Evolutionary conservation across 1,140 invertebrate genomes (phyloP).

Genomic region (Probaryconus sp.): DNA sequence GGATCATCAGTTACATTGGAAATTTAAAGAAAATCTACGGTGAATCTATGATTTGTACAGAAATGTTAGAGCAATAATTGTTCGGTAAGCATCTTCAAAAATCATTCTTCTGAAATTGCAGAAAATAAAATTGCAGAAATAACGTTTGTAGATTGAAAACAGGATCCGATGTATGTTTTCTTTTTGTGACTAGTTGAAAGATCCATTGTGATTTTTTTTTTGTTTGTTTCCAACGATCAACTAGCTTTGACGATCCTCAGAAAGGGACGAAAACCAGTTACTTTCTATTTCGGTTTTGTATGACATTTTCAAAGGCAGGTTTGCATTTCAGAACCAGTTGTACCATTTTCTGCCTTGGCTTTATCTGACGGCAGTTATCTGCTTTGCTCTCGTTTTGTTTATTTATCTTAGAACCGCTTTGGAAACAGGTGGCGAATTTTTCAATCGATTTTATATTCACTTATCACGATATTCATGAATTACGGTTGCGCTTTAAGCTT

Average conservation of each 20-base stretch:
- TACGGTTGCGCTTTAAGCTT: not conserved
- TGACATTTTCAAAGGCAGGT: constrained; percentile 8
- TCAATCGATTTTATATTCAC: constrained; percentile 2
- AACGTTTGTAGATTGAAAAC: no score
- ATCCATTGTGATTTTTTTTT: no score
- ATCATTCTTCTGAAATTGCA: constrained; percentile 43
- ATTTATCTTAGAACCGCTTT: no score
- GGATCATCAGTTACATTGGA: constrained; percentile 15
- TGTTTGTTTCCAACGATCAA: no score
- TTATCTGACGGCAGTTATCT: constrained; percentile 43
- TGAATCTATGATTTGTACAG: no score
- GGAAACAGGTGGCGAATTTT: constrained; percentile 31
- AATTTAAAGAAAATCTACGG: no score
- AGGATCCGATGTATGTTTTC: no score
- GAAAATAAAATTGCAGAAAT: no score
- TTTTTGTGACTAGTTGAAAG: no score
- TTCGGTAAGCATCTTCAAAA: no score
- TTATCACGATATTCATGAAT: constrained; percentile 4
- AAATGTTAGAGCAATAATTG: not conserved
- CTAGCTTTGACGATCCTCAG: constrained; percentile 15
- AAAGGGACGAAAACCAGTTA: constrained; percentile 15
- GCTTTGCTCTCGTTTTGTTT: constrained; percentile 19
- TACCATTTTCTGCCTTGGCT: constrained; percentile 14
- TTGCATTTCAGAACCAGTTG: constrained; percentile 34
- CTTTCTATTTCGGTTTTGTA: constrained; percentile 46